phyloP scores from a whole-genome alignment of 2,888 invertebrate genomes.

The Apocheima hispidaria region DNA sequence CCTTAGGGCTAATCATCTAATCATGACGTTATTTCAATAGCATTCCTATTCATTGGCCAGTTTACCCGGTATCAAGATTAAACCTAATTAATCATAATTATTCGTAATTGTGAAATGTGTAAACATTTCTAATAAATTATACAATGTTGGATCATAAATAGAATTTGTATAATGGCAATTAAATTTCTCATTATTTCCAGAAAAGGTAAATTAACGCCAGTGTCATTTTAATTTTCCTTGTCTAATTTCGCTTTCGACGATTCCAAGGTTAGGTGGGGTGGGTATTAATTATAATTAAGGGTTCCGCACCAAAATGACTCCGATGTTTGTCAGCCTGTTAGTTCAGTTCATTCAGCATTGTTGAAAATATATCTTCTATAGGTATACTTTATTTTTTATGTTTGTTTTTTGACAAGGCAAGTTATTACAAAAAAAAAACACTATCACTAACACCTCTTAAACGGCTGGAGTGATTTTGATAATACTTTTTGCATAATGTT shows the following conservation, averaged over 20 bases:
- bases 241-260: constrained; percentile 27
- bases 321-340: too few species aligned
- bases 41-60: constrained; percentile 5
- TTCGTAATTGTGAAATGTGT: constrained; percentile 30
- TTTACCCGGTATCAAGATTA: constrained; percentile 13
- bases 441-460: too few species aligned
- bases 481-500: too few species aligned
- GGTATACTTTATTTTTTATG: too few species aligned
- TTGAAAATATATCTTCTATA: too few species aligned
- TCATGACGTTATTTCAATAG: constrained; percentile 16
- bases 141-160: constrained; percentile 30
- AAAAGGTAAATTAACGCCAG: constrained; percentile 29
- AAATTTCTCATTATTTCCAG: constrained; percentile 35
- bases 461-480: too few species aligned
- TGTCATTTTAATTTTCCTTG: constrained; percentile 35
- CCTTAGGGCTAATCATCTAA: constrained; percentile 7
- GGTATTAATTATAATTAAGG: constrained; percentile 23
- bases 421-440: too few species aligned
- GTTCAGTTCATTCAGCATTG: too few species aligned
- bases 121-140: constrained; percentile 37
- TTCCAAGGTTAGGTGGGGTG: constrained; percentile 16
- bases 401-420: too few species aligned
- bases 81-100: constrained; percentile 31
- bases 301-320: too few species aligned
- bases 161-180: constrained; percentile 31